Percentiles rank a stretch among this genome's conserved stretches.
Evolutionary conservation across 2,888 invertebrate species (phyloP).

Genomic region (Eilema depressum): DNA sequence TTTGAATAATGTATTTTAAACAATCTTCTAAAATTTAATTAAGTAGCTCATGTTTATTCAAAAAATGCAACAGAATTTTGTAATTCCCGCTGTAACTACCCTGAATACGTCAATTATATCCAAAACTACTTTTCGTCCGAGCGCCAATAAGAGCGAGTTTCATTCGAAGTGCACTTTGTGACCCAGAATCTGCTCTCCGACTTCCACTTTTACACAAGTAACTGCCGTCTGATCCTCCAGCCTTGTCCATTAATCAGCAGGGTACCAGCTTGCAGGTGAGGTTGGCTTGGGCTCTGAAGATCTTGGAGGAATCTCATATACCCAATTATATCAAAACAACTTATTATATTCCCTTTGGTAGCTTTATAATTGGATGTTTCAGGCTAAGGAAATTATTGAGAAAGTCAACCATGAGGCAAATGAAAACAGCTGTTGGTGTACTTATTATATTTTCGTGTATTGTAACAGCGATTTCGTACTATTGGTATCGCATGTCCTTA

Average conservation of each 20-base stretch:
- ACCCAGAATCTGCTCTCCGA: background rate
- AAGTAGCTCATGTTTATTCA: too few species aligned
- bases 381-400: conserved; percentile 65
- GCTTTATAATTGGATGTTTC: conserved; percentile 37
- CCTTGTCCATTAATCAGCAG: background rate
- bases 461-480: conserved; percentile 59
- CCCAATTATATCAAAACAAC: background rate
- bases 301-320: background rate
- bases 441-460: conserved; percentile 52
- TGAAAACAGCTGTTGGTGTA: conserved; percentile 56
- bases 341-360: background rate
- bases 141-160: background rate
- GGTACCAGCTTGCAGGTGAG: background rate
- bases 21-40: too few species aligned
- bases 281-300: background rate
- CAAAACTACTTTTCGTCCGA: background rate
- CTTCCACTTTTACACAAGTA: background rate
- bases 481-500: conserved; percentile 54
- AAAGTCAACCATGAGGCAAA: conserved; percentile 60
- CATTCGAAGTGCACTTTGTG: background rate
- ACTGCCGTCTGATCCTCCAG: background rate
- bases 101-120: too few species aligned
- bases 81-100: background rate
- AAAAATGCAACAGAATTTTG: background rate
- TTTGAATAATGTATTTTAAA: too few species aligned